Percentiles rank a stretch among this genome's conserved stretches.
phyloP scores from a whole-genome alignment of 2,113 vertebrate genomes.

The Dissostichus mawsoni region DNA sequence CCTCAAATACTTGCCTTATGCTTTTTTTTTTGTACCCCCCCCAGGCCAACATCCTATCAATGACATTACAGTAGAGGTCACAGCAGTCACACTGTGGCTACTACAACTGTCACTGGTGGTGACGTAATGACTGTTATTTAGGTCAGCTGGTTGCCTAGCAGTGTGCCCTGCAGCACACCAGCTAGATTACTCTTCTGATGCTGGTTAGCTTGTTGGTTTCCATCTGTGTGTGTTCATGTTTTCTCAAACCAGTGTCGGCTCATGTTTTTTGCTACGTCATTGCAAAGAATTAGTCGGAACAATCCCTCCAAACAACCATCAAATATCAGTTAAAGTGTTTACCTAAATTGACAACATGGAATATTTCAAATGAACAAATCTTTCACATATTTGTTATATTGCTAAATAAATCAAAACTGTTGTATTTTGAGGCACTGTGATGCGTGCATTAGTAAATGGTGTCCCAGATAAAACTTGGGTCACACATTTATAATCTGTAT shows the following conservation, averaged over 20 bases:
- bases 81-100: conserved; percentile 64
- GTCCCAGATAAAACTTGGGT: background rate
- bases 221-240: conserved; percentile 34
- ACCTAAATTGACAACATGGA: background rate
- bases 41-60: conserved; percentile 27
- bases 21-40: background rate
- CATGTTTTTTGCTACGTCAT: conserved; percentile 19
- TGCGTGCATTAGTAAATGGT: background rate
- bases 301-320: too few relatives aligned
- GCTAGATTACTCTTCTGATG: conserved; percentile 66
- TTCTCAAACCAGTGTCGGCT: conserved; percentile 15
- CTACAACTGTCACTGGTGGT: conserved; percentile 72
- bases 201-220: conserved; percentile 64
- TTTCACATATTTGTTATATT: background rate
- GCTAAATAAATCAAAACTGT: background rate
- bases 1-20: conserved; percentile 23
- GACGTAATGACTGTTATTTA: conserved; percentile 80
- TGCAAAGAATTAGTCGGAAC: background rate
- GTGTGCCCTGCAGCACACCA: conserved; percentile 72
- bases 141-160: conserved; percentile 83
- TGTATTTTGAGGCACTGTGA: background rate
- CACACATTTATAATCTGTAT: background rate
- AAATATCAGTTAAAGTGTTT: background rate
- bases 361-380: background rate
- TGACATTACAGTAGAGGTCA: conserved; percentile 78